phyloP scores from a whole-genome alignment of 2,113 vertebrate genomes.

The Scatophagus argus region DNA sequence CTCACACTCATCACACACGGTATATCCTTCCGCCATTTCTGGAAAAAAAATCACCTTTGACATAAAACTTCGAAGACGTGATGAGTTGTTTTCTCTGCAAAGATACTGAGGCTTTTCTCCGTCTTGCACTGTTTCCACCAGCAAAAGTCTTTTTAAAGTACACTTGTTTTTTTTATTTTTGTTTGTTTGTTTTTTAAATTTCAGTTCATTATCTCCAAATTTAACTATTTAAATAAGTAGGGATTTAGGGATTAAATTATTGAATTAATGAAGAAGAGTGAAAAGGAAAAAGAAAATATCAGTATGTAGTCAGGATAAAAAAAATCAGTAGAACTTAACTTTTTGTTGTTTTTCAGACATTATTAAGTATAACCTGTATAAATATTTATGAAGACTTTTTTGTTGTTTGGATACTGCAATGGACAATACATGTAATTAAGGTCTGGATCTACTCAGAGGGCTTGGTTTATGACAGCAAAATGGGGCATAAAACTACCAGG shows the following conservation, averaged over 20 bases:
- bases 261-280: constrained; percentile 11
- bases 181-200: constrained; percentile 15
- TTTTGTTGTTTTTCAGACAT: constrained; percentile 54
- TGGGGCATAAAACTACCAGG: constrained; percentile 39
- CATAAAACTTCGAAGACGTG: constrained; percentile 38
- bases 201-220: constrained; percentile 27
- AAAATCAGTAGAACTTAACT: constrained; percentile 42
- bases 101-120: constrained; percentile 6
- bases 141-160: constrained; percentile 39
- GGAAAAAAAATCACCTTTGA: constrained; percentile 21
- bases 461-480: constrained; percentile 37
- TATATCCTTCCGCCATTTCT: constrained; percentile 41
- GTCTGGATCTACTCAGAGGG: constrained; percentile 58
- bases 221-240: neutral
- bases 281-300: constrained; percentile 19
- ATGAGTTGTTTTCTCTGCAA: constrained; percentile 42
- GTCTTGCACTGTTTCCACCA: constrained; percentile 42
- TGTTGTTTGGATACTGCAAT: constrained; percentile 49
- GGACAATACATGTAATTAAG: constrained; percentile 24
- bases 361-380: constrained; percentile 36
- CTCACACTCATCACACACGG: constrained; percentile 26
- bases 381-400: constrained; percentile 43
- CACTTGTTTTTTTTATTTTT: constrained; percentile 14
- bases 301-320: constrained; percentile 24
- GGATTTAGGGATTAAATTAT: constrained; percentile 1